Conservation (phyloP, 2,888 invertebrate genomes). For the Drosophila leonis region DNA sequence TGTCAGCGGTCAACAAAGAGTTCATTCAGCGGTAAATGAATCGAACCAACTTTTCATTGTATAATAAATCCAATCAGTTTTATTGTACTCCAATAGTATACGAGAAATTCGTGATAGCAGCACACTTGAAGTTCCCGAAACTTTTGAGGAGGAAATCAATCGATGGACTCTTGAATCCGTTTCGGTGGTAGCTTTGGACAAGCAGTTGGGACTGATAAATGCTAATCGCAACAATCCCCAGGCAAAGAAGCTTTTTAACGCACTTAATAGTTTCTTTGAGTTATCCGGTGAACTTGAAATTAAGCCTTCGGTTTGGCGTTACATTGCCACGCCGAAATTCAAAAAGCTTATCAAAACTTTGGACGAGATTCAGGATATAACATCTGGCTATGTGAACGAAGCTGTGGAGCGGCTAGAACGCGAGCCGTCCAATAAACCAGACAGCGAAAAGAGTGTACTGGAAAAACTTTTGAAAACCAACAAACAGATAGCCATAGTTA, state of each 20-base stretch:
- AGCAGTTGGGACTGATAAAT: conserved; percentile 74
- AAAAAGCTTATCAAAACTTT: conserved; percentile 59
- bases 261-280: conserved; percentile 42
- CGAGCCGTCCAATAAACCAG: conserved; percentile 39
- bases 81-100: conserved; percentile 38
- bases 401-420: conserved; percentile 77
- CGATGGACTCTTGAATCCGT: conserved; percentile 88
- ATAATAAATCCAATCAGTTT: background rate
- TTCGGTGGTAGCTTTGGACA: conserved; percentile 85
- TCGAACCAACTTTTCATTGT: background rate
- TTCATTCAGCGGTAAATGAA: conserved; percentile 64
- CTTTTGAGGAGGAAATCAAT: conserved; percentile 86
- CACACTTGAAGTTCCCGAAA: conserved; percentile 83
- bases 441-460: conserved; percentile 87
- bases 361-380: conserved; percentile 73
- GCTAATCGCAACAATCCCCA: conserved; percentile 56
- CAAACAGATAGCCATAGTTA: conserved; percentile 88
- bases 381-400: conserved; percentile 80
- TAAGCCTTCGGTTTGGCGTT: conserved; percentile 56
- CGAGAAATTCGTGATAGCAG: conserved; percentile 66
- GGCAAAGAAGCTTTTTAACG: conserved; percentile 60
- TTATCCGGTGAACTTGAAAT: conserved; percentile 46
- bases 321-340: conserved; percentile 46
- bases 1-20: conserved; percentile 85
- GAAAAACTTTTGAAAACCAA: conserved; percentile 88